These are phyloP conservation scores for Cyphomyrus discorhynchus DNA, from an alignment of 2,113 vertebrate species.

Conservation along the genomic window DNA sequence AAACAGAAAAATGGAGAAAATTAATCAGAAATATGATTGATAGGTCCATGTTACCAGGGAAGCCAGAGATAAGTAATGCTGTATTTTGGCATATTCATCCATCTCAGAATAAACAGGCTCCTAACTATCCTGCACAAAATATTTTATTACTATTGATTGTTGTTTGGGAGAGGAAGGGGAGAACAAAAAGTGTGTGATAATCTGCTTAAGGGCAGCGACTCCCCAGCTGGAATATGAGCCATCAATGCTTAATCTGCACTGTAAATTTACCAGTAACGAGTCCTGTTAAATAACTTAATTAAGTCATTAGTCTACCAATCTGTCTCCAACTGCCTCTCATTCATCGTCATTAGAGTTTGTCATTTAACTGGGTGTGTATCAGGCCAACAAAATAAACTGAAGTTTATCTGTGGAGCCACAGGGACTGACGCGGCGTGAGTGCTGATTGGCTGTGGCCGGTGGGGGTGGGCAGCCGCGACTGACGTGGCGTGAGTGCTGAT, in stretches of 20 bases:
- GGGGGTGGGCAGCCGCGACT: not conserved
- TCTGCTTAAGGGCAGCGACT: not conserved
- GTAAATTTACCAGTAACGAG: not conserved
- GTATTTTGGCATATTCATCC: not conserved
- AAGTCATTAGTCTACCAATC: slow-evolving; percentile 12
- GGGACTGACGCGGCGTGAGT: not conserved
- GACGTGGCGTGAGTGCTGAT: not conserved
- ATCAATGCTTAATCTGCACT: not conserved
- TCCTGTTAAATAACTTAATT: not conserved
- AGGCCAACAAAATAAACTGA: not conserved
- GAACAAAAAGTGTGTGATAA: not conserved
- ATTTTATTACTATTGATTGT: not conserved
- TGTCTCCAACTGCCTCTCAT: slow-evolving; percentile 40
- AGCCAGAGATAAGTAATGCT: not conserved
- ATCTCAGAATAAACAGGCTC: not conserved
- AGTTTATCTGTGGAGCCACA: not conserved
- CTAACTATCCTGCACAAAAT: not conserved
- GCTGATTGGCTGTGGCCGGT: not conserved
- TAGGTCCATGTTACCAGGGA: not conserved
- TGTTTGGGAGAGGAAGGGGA: not conserved
- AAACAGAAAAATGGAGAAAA: not conserved
- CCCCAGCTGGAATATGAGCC: not conserved
- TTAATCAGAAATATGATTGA: not conserved
- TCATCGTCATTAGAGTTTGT: not conserved
- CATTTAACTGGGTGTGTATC: not conserved